A percentile compares a stretch with the other conserved stretches of the same genome.
phyloP scores from a whole-genome alignment of 2,797 vertebrate species.

The Kryptolebias ocellatus region DNA sequence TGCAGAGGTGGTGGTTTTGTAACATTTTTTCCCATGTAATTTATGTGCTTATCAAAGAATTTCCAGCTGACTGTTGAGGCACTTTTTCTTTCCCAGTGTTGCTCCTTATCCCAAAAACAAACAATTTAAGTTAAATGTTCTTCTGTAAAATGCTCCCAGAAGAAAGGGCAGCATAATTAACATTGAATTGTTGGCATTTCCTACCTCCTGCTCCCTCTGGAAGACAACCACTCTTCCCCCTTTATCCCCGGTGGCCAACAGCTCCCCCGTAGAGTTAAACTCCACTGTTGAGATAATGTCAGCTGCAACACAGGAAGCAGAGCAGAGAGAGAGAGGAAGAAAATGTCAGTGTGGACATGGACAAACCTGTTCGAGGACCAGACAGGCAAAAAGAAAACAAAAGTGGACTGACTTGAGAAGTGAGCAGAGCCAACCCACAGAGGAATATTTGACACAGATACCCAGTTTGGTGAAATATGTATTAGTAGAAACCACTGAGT shows the following conservation, averaged over 20 bases:
- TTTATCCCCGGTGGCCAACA: slow-evolving; percentile 97
- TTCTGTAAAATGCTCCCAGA: slow-evolving; percentile 32
- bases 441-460: slow-evolving; percentile 45
- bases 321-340: slow-evolving; percentile 25
- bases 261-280: slow-evolving; percentile 97
- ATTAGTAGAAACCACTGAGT: slow-evolving; percentile 50
- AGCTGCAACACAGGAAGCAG: slow-evolving; percentile 84
- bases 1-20: background rate
- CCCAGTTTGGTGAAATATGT: slow-evolving; percentile 57
- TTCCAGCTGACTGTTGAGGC: slow-evolving; percentile 1
- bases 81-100: background rate
- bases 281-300: slow-evolving; percentile 99
- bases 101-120: slow-evolving; percentile 22
- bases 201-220: slow-evolving; percentile 97
- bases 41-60: background rate
- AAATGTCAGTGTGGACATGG: slow-evolving; percentile 59
- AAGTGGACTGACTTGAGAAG: slow-evolving; percentile 18
- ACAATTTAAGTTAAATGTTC: slow-evolving; percentile 26
- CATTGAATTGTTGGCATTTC: slow-evolving; percentile 64
- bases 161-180: slow-evolving; percentile 52
- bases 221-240: slow-evolving; percentile 98
- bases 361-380: slow-evolving; percentile 50
- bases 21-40: background rate
- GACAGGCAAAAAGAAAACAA: slow-evolving; percentile 32
- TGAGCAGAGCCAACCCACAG: slow-evolving; percentile 31